Base-by-base conservation (phyloP, 2,888 invertebrate genomes). In the Hetaerina titia region DNA sequence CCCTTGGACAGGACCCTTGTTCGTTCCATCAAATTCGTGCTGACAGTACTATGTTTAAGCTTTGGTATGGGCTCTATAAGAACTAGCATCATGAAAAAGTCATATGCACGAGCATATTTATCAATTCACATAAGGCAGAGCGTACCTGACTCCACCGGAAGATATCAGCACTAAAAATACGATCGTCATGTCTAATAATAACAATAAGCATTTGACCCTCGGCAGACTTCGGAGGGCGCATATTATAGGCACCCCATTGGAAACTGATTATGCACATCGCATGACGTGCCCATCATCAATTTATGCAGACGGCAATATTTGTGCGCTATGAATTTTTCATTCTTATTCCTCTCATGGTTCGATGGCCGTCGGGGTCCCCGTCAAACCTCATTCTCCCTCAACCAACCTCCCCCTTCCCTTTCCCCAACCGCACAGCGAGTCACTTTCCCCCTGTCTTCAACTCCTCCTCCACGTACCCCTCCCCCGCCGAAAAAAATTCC, bases 221-320 rank as follows among this genome's bases (percentile, higher is more conserved):
- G 81, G 31, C 9, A 25, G 45, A 4, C 45, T 45, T 45, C 45
- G 81, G 31, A 4, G 4, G 31, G 31, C 15, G 81, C 45, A 31
- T 81, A 31, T 69, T 31, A 31, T 7, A 31, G 81, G 81, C n/a
- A 22, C 69, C 69, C 13, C 81, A 81, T 81, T 81, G 81, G 81
- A 81, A 81, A 81, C 81, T 81, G 81, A 81, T 81, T 81, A 81
- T 81, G 81, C 81, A 31, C 81, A 81, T 81, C 81, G 81, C 81
- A 31, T 13, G 81, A 81, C 81, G 81, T 81, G 81, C 81, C 81
- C 81, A 11, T 1, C 81, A 13, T 81, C 81, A 81, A 81, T 81
- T 25, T 81, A 81, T 81, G 81, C 81, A 15, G 81, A 31, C 81
- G 31, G 81, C 81, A 81, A 81, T 81, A 81, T 81, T 31, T 81